Evolutionary conservation across 92 coral and sea anemone species (phyloP).

Genomic region (Isaurus tuberculatus): DNA sequence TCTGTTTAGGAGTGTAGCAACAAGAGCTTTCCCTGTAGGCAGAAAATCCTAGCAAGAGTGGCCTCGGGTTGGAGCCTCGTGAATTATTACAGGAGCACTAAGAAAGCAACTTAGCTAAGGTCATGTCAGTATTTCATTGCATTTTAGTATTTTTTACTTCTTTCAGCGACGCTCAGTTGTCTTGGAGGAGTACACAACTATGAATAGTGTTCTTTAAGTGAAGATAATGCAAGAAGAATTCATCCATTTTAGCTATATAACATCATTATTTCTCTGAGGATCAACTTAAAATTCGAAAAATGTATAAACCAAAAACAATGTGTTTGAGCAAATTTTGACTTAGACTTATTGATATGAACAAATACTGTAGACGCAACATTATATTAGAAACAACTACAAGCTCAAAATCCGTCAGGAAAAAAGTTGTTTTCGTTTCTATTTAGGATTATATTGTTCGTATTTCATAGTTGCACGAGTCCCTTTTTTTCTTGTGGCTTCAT

Average conservation of each 20-base stretch:
- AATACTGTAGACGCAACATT: neutral
- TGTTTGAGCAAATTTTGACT: neutral
- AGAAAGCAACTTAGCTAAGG: slow-evolving; percentile 24
- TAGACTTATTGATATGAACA: neutral
- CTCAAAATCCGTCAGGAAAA: neutral
- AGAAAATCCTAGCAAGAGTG: neutral
- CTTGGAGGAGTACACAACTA: neutral
- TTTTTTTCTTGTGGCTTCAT: too few relatives aligned
- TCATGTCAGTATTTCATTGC: slow-evolving; percentile 12
- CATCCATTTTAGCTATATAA: neutral
- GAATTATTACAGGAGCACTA: neutral
- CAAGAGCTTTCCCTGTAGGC: neutral
- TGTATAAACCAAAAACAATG: neutral
- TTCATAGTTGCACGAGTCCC: too few relatives aligned
- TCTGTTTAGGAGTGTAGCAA: neutral
- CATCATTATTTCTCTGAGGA: neutral
- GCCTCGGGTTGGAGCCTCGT: neutral
- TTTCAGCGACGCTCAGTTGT: slow-evolving; percentile 9
- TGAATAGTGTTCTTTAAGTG: neutral
- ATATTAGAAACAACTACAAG: neutral
- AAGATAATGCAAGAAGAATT: neutral
- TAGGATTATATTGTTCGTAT: neutral
- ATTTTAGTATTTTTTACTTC: slow-evolving; percentile 2
- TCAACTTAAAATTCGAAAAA: neutral
- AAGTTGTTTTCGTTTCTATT: neutral